A percentile compares a stretch with the other conserved stretches of the same genome.
These are phyloP conservation scores for Cephalotes varians DNA, from an alignment of 2,888 invertebrate genomes.

Conservation along the genomic window DNA sequence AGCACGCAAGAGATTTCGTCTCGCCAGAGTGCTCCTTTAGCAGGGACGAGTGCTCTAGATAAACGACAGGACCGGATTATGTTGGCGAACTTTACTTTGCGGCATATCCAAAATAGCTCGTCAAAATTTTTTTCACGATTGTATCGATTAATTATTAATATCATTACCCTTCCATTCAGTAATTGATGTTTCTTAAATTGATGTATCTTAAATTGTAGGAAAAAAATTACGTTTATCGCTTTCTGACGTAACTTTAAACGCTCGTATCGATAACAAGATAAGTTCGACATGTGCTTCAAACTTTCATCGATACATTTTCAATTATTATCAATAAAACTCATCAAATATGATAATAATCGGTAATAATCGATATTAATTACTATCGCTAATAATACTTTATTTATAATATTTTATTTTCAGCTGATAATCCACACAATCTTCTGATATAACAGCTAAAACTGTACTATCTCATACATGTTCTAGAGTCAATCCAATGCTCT, in stretches of 20 bases:
- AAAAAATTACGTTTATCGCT: neutral
- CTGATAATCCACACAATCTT: neutral
- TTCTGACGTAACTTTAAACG: neutral
- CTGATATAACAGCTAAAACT: neutral
- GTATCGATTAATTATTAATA: neutral
- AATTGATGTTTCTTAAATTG: neutral
- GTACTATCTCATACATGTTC: neutral
- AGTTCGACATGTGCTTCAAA: neutral
- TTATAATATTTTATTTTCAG: neutral
- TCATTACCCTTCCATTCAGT: neutral
- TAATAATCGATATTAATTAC: neutral
- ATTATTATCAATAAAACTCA: neutral
- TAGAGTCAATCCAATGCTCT: neutral
- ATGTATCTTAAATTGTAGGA: neutral
- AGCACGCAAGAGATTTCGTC: slow-evolving; percentile 17
- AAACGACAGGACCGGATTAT: slow-evolving; percentile 50
- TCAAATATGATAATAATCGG: slow-evolving; percentile 1
- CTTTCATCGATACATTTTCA: neutral
- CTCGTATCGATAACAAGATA: neutral
- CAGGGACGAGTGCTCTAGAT: slow-evolving; percentile 62
- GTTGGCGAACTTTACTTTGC: neutral
- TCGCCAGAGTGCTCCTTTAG: slow-evolving; percentile 38
- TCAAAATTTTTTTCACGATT: neutral
- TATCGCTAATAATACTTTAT: neutral
- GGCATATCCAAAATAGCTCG: neutral